Conservation (phyloP, 2,797 vertebrate species). For the Spheniscus humboldti region DNA sequence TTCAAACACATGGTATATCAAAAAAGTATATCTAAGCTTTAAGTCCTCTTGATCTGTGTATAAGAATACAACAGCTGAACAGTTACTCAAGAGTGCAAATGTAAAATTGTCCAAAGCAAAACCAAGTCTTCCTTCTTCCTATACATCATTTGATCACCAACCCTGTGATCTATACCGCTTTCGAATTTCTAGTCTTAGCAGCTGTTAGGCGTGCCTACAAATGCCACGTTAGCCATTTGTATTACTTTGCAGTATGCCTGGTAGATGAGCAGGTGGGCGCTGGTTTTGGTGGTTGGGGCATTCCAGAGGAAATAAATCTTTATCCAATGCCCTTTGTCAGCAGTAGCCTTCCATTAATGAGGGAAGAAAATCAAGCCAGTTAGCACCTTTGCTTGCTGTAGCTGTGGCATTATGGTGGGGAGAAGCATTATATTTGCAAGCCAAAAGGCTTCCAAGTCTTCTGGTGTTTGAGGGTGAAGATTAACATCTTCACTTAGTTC, state of each 20-base stretch:
- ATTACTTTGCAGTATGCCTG: not conserved
- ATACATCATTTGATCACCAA: not conserved
- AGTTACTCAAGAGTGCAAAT: not conserved
- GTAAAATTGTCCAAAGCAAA: not conserved
- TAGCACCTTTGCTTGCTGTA: not conserved
- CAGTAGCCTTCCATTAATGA: not conserved
- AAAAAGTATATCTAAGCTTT: not conserved
- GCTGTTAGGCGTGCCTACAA: not conserved
- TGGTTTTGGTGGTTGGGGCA: not conserved
- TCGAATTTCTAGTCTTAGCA: not conserved
- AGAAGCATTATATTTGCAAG: not conserved
- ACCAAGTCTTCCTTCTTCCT: not conserved
- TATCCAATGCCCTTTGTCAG: not conserved
- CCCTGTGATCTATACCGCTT: not conserved
- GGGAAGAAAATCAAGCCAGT: not conserved
- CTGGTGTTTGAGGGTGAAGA: not conserved
- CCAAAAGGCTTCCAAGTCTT: not conserved
- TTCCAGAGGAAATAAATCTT: not conserved
- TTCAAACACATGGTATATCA: not conserved
- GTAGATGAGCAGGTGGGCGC: not conserved
- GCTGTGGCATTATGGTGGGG: not conserved
- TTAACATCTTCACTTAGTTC: not conserved
- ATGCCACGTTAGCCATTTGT: not conserved
- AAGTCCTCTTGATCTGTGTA: not conserved
- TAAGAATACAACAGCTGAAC: not conserved